Evolutionary conservation across 2,113 vertebrate species (phyloP).

Genomic region (Chunga burmeisteri): DNA sequence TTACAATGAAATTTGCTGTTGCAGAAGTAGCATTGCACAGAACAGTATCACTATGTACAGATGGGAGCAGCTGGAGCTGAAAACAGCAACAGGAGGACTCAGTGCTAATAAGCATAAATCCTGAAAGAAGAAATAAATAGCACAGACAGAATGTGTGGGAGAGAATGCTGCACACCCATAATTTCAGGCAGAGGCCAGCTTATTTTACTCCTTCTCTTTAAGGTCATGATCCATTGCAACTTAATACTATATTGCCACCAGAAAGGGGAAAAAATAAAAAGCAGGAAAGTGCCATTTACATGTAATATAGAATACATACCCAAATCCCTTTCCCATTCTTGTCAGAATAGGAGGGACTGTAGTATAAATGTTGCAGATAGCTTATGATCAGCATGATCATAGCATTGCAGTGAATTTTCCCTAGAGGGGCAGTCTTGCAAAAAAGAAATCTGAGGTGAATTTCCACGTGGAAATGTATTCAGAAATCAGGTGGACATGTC

Average conservation of each 20-base stretch:
- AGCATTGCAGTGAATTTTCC: background rate
- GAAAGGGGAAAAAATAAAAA: background rate
- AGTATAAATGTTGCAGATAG: background rate
- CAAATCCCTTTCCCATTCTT: background rate
- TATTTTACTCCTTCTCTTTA: background rate
- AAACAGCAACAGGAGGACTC: background rate
- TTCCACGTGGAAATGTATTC: background rate
- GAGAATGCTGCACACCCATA: background rate
- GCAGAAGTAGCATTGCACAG: background rate
- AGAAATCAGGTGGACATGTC: background rate
- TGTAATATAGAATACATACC: background rate
- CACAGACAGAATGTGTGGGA: background rate
- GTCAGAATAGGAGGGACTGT: background rate
- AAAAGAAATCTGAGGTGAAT: background rate
- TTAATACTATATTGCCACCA: background rate
- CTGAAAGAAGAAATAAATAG: background rate
- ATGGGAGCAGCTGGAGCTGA: slow-evolving; percentile 44
- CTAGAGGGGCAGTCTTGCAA: background rate
- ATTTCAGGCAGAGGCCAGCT: background rate
- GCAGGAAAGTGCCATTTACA: background rate
- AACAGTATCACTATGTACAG: background rate
- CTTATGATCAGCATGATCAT: background rate
- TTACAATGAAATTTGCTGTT: background rate
- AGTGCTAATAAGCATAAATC: background rate
- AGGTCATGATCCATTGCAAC: background rate